Evolutionary conservation across 2,113 vertebrate species (phyloP).

Genomic region (Otolemur garnettii): DNA sequence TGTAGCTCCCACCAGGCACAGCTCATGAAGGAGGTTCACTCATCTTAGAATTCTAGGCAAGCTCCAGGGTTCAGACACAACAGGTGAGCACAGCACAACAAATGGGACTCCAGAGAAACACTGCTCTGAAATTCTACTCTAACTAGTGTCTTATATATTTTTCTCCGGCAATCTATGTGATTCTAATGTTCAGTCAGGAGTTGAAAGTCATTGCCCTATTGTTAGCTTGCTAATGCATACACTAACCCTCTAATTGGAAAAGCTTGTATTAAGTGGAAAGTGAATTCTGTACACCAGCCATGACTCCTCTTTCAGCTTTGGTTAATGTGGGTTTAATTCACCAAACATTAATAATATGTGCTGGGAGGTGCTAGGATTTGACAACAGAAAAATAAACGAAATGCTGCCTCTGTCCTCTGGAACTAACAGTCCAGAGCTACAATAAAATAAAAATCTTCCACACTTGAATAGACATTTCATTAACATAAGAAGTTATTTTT

Average conservation of each 20-base stretch:
- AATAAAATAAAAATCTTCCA: background rate
- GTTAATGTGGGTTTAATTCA: background rate
- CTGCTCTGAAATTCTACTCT: background rate
- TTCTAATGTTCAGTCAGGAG: background rate
- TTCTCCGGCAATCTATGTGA: background rate
- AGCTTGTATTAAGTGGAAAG: background rate
- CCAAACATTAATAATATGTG: background rate
- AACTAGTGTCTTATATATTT: background rate
- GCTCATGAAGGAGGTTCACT: background rate
- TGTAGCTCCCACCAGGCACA: background rate
- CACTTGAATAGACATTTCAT: background rate
- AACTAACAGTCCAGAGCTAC: constrained; percentile 4
- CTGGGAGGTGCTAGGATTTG: background rate
- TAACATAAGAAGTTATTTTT: constrained; percentile 16
- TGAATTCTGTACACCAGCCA: background rate
- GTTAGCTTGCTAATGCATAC: background rate
- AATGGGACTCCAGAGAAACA: background rate
- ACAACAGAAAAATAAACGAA: background rate
- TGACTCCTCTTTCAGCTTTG: background rate
- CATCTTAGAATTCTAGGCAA: background rate
- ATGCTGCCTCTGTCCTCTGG: background rate
- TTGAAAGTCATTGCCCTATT: background rate
- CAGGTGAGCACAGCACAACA: background rate
- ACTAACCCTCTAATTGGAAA: background rate
- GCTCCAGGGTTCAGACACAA: background rate